phyloP scores from a whole-genome alignment of 2,888 invertebrate species.

The Ischnura elegans region DNA sequence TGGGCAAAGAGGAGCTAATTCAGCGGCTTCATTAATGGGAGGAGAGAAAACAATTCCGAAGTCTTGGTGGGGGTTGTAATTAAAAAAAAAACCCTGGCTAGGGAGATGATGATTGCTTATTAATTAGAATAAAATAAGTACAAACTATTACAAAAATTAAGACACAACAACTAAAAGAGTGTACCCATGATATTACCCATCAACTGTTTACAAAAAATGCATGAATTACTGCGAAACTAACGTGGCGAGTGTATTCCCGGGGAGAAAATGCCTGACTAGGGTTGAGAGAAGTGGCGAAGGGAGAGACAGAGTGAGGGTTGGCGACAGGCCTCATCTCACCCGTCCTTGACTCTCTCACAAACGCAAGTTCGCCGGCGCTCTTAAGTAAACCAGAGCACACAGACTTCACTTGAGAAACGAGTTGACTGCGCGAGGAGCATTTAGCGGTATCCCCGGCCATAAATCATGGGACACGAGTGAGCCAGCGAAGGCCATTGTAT shows the following conservation, averaged over 20 bases:
- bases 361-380: neutral
- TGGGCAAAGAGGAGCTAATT: too few species aligned
- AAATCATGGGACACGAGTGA: neutral
- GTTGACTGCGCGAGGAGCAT: neutral
- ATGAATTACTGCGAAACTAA: too few species aligned
- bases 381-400: neutral
- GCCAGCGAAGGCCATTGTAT: neutral
- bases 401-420: neutral
- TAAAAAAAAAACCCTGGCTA: too few species aligned
- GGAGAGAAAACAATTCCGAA: too few species aligned
- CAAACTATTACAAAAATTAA: too few species aligned
- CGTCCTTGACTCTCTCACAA: neutral
- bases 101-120: too few species aligned
- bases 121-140: too few species aligned
- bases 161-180: too few species aligned
- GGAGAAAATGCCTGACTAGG: neutral
- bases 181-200: too few species aligned
- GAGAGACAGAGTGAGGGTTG: neutral
- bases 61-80: too few species aligned
- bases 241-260: neutral
- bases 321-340: neutral
- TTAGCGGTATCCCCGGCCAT: neutral
- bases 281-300: neutral
- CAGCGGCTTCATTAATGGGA: too few species aligned
- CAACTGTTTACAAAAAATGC: neutral